Percentiles rank a stretch among this genome's conserved stretches.
Conservation (phyloP, 53 echinoderm and acorn worm genomes). For the Antedon mediterranea region DNA sequence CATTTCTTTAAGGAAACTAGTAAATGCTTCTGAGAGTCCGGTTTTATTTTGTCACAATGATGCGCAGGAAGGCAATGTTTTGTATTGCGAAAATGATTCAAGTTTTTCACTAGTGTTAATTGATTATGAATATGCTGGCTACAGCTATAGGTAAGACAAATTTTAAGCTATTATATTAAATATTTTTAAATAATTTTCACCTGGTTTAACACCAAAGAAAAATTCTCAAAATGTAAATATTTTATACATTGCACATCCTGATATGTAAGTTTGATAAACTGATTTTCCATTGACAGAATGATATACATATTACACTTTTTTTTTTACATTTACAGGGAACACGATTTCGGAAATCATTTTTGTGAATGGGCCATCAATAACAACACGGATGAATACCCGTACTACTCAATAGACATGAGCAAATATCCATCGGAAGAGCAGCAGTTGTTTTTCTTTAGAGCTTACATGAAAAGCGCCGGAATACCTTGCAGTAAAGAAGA, state of each 20-base stretch:
- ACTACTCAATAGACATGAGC: constrained; percentile 35
- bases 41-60: constrained; percentile 91
- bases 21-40: constrained; percentile 60
- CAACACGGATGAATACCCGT: constrained; percentile 37
- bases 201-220: no score
- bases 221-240: no score
- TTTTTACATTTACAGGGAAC: constrained; percentile 14
- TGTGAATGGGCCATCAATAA: constrained; percentile 84
- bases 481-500: background rate
- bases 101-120: constrained; percentile 39
- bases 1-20: constrained; percentile 41
- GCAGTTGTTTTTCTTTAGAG: constrained; percentile 66
- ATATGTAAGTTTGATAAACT: no score
- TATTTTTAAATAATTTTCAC: no score
- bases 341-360: constrained; percentile 88
- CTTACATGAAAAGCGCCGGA: constrained; percentile 36
- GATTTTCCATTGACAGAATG: no score
- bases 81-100: background rate
- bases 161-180: background rate
- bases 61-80: constrained; percentile 69
- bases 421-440: constrained; percentile 57
- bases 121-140: constrained; percentile 92
- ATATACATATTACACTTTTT: no score
- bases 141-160: constrained; percentile 66
- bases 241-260: no score